Conservation (phyloP, 1,140 invertebrate genomes). For the Drosophila saltans region DNA sequence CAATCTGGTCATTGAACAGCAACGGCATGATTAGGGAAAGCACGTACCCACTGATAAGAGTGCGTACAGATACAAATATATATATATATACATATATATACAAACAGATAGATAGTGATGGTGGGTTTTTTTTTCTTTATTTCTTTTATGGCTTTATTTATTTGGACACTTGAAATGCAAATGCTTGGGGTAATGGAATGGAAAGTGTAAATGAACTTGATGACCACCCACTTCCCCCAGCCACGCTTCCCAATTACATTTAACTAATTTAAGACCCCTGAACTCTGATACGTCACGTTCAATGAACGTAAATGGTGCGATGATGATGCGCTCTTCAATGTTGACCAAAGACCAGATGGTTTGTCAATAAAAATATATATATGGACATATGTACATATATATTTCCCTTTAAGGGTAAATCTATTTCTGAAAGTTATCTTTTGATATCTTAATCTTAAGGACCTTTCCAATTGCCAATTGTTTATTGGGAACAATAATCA, state of each 20-base stretch:
- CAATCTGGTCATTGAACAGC: slow-evolving; percentile 5
- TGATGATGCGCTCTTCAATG: background rate
- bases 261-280: background rate
- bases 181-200: background rate
- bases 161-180: slow-evolving; percentile 2
- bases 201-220: background rate
- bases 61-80: slow-evolving; percentile 4
- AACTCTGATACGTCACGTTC: slow-evolving; percentile 6
- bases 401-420: no score
- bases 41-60: slow-evolving; percentile 1
- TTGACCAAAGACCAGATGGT: background rate
- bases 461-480: no score
- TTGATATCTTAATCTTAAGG: no score
- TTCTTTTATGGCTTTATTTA: background rate
- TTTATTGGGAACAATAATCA: no score
- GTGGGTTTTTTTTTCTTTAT: background rate
- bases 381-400: no score
- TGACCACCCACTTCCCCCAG: background rate
- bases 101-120: background rate
- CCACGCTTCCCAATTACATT: background rate
- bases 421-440: no score
- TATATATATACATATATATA: background rate
- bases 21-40: background rate
- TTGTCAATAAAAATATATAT: no score
- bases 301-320: background rate